Evolutionary conservation across 2,888 invertebrate genomes (phyloP).

Genomic region (Cyaniris semiargus): DNA sequence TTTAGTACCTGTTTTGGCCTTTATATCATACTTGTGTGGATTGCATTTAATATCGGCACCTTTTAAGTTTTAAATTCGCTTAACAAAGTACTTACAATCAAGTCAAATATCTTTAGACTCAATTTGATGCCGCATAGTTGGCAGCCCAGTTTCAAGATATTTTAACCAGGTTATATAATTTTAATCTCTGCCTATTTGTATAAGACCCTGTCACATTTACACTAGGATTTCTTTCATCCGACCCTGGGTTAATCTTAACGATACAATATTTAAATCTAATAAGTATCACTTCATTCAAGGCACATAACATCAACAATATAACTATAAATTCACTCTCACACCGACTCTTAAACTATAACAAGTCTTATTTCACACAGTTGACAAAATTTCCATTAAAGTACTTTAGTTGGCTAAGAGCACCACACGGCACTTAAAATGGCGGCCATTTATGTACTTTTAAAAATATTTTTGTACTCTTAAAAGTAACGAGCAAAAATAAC

Average conservation of each 20-base stretch:
- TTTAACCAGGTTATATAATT: too few species aligned
- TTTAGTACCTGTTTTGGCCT: neutral
- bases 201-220: constrained; percentile 8
- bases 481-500: constrained; percentile 32
- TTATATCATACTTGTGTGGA: neutral
- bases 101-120: neutral
- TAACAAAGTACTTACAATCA: neutral
- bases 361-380: constrained; percentile 59
- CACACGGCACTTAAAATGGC: constrained; percentile 44
- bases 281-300: constrained; percentile 64
- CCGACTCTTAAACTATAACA: constrained; percentile 50
- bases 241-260: constrained; percentile 24
- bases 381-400: constrained; percentile 27
- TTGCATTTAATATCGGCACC: neutral
- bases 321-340: constrained; percentile 51
- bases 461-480: constrained; percentile 39
- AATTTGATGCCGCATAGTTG: neutral
- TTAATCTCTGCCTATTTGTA: neutral
- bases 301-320: constrained; percentile 55
- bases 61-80: neutral
- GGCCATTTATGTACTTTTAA: constrained; percentile 38
- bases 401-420: constrained; percentile 39
- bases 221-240: constrained; percentile 1
- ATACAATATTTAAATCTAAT: constrained; percentile 36
- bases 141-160: too few species aligned